Base-by-base conservation (phyloP, 2,113 vertebrate genomes). In the Salminus brasiliensis region DNA sequence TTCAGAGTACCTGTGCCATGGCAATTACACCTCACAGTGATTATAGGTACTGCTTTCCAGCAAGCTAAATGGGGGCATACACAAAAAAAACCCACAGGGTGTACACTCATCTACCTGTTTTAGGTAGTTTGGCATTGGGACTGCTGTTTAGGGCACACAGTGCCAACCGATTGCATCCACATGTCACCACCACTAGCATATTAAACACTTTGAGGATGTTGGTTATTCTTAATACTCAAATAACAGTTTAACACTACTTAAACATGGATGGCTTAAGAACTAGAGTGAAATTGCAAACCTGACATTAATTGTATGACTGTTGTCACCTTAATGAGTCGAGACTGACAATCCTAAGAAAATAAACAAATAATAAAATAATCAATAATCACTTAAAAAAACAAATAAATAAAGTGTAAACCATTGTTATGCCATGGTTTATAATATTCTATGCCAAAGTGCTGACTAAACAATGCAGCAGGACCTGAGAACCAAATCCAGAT, bases 121-220 rank as follows among this genome's bases (percentile, higher is more conserved):
- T 29, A 79, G 62, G 32, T 81, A 81, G 65, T 34, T 66, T 25
- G 34, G 39, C 12, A 39, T 66, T 57, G 57, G 3, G 55, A 67
- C 27, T 21, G 25, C 29, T 43, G 6, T 32, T 60, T 57, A 62
- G 2, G 60, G 55, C 81, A 80, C 72, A 86, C 15, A 0, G 87
- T 89, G 89, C 84, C 89, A 89, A 89, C 78, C 84, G 76, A 81
- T 74, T 76, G 67, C 79, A 68, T 34, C 6, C 18, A 62, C n/a
- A 79, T 5, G 7, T 15, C 55, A 57, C 49, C 34, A 59, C 67
- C 6, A 23, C 62, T 39, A 25, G 18, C 8, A 67, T 65, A 67
- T 65, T 36, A 62, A 45, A 47, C 74, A 67, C 66, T 67, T 65
- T 18, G 52, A 62, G 11, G 43, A 27, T 63, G 21, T 74, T 18